Percentiles rank a stretch among this genome's conserved stretches.
These are phyloP conservation scores for Muscicapa striata DNA, from an alignment of 2,797 vertebrate genomes.

Conservation along the genomic window DNA sequence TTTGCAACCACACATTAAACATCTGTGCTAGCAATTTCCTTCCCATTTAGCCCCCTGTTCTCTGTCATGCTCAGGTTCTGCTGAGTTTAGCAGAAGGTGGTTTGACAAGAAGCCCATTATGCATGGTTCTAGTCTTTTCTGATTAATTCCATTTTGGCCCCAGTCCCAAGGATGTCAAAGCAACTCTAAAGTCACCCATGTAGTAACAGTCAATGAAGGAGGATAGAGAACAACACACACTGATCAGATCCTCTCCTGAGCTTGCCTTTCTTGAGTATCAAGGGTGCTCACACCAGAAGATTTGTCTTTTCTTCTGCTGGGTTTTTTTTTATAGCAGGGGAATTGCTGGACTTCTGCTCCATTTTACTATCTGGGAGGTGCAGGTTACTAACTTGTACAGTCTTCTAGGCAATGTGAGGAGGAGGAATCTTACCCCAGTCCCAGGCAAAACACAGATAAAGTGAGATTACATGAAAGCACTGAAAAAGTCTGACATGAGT, in stretches of 20 bases:
- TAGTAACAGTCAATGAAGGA: neutral
- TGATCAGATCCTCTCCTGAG: neutral
- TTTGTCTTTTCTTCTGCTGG: neutral
- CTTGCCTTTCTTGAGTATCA: neutral
- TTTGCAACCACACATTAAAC: constrained; percentile 34
- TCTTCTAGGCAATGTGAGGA: neutral
- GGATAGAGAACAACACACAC: neutral
- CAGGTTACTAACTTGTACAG: neutral
- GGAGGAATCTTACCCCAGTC: neutral
- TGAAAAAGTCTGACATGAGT: neutral
- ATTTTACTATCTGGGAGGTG: neutral
- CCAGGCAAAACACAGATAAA: neutral
- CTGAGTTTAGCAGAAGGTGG: constrained; percentile 44
- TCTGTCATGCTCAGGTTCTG: constrained; percentile 13
- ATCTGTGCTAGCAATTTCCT: constrained; percentile 23
- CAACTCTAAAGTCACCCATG: neutral
- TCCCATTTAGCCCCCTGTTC: constrained; percentile 12
- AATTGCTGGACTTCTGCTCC: neutral
- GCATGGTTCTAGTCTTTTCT: constrained; percentile 24
- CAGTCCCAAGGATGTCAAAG: neutral
- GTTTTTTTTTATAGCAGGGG: neutral
- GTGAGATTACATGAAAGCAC: neutral
- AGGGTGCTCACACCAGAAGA: neutral
- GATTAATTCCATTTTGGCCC: constrained; percentile 8
- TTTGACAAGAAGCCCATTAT: constrained; percentile 29